Evolutionary conservation across 2,888 invertebrate genomes (phyloP), one percentile per base, ranked within the genome.

Genomic region (Eudemis profundana): DNA sequence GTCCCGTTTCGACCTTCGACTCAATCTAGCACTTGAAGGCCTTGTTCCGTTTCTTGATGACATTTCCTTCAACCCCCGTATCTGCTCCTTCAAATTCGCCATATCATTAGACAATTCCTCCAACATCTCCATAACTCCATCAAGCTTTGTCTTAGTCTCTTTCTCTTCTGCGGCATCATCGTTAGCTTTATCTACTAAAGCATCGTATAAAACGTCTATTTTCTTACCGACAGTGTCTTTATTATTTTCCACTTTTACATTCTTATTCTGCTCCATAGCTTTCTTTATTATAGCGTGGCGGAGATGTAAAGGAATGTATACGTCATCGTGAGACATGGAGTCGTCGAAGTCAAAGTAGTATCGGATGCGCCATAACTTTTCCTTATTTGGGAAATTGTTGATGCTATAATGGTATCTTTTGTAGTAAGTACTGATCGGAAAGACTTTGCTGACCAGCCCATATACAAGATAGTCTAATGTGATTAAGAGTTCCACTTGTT

Each of bases 401-500:
- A 64, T 64, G 17, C 64, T 64, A 7, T 57, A 64, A 27, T 64
- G 64, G 49, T 64, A 64, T 44, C 64, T 57, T 36, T 64, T 64
- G 44, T 64, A 64, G 19, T 51, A 64, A n/a, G 57, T 64, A 12
- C 57, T 64, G 36, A 64, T 64, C 4, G 64, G 64, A 36, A 64
- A 51, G 14, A 59, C 57, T 50, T 64, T 64, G 36, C 64, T 64
- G 0, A 64, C 27, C 1, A 64, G 17, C 5, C 64, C 64, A 65
- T 78, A 78, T 10, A 78, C 74, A 12, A 79, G 68, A 27, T 69
- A 68, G 60, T 83, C 83, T 42, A 83, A 68, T 40, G 79, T 72
- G 51, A 76, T 74, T 10, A 83, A 72, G 59, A 83, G 83, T 57
- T 78, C 79, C 5, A 83, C 84, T 69, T 87, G 87, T 65, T 86